phyloP scores from a whole-genome alignment of 37 sponge, comb jelly and placozoan species.

The Petrosia ficiformis region DNA sequence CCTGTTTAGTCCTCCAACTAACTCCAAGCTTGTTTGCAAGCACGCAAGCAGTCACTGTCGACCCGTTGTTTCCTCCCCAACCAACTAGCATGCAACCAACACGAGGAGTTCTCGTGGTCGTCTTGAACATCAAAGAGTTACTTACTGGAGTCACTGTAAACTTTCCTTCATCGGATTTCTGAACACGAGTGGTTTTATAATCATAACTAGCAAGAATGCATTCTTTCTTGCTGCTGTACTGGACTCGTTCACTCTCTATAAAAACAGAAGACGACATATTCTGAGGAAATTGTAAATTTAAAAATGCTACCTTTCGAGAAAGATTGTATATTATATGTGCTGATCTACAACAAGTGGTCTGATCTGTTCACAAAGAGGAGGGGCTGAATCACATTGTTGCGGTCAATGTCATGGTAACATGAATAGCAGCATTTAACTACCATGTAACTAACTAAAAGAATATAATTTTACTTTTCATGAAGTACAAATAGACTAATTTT shows the following conservation, averaged over 20 bases:
- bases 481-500: no score
- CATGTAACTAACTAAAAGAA: no score
- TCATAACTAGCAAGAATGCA: conserved; percentile 36
- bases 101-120: conserved; percentile 49
- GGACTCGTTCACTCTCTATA: conserved; percentile 44
- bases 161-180: conserved; percentile 26
- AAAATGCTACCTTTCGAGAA: no score
- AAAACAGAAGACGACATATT: background rate
- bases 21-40: conserved; percentile 81
- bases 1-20: conserved; percentile 79
- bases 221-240: conserved; percentile 10
- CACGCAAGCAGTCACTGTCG: conserved; percentile 76
- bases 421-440: no score
- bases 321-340: no score
- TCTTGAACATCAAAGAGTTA: conserved; percentile 45
- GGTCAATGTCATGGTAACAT: no score
- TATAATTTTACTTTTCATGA: no score
- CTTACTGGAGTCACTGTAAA: conserved; percentile 34
- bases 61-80: conserved; percentile 91
- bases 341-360: no score
- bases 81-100: conserved; percentile 90
- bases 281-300: no score
- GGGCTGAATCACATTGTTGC: no score
- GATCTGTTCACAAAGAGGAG: no score
- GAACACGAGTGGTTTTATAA: conserved; percentile 45